These are phyloP conservation scores for Stercorarius parasiticus DNA, from an alignment of 2,113 vertebrate species.

Conservation along the genomic window DNA sequence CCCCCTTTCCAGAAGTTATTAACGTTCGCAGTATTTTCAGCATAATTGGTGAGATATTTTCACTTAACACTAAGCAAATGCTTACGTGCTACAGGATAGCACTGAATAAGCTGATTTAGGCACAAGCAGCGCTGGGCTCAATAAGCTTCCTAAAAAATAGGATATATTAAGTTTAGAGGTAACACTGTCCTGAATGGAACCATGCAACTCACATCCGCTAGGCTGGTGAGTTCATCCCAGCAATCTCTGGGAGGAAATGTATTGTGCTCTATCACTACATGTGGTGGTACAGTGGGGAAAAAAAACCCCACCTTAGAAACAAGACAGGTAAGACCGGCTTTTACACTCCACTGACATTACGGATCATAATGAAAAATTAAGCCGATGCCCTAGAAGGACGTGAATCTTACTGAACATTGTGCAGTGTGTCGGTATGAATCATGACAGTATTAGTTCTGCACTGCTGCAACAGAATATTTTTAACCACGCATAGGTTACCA, in stretches of 20 bases:
- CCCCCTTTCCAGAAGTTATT: background rate
- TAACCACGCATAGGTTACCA: background rate
- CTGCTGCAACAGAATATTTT: background rate
- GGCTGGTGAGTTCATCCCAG: background rate
- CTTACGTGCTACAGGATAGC: rapidly evolving
- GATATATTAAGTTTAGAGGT: background rate
- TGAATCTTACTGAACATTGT: constrained; percentile 1
- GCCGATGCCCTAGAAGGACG: background rate
- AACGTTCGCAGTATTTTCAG: background rate
- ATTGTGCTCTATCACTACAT: background rate
- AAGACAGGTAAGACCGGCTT: background rate
- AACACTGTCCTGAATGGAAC: background rate
- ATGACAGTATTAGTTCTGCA: constrained; percentile 10
- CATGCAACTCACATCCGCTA: rapidly evolving
- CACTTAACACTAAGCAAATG: background rate
- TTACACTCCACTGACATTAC: background rate
- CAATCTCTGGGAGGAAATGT: background rate
- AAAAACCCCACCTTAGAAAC: background rate
- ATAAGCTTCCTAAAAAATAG: background rate
- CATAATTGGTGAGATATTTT: background rate
- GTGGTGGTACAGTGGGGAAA: background rate
- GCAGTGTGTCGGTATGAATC: constrained; percentile 24
- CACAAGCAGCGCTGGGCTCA: background rate
- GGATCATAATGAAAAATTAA: constrained; percentile 35
- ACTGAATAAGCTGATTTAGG: background rate